Conservation (phyloP, 2,113 vertebrate genomes). For the Sakesphorus luctuosus region DNA sequence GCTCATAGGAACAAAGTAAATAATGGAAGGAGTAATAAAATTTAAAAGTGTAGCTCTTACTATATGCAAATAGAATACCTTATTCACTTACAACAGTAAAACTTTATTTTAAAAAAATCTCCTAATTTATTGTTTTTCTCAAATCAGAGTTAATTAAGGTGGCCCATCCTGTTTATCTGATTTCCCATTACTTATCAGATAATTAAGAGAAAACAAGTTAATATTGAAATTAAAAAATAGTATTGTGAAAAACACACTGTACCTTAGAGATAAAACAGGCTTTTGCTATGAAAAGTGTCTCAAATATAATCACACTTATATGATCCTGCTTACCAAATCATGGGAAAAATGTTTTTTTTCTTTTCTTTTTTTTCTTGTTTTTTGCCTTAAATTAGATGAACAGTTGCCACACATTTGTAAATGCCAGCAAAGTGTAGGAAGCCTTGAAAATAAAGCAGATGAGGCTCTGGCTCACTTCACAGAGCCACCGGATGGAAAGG, state of each 20-base stretch:
- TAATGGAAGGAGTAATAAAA: not conserved
- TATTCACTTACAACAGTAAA: not conserved
- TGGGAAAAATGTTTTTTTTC: not conserved
- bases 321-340: not conserved
- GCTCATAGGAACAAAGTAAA: not conserved
- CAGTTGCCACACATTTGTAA: slow-evolving; percentile 53
- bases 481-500: not conserved
- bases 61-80: not conserved
- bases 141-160: not conserved
- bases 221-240: not conserved
- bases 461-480: slow-evolving; percentile 4
- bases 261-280: not conserved
- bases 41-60: not conserved
- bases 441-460: slow-evolving; percentile 52
- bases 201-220: not conserved
- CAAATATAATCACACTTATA: not conserved
- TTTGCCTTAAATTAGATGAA: slow-evolving; percentile 58
- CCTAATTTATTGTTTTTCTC: not conserved
- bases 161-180: not conserved
- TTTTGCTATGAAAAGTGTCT: not conserved
- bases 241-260: not conserved
- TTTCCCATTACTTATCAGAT: not conserved
- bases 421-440: slow-evolving; percentile 58
- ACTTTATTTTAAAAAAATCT: not conserved
- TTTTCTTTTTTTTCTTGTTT: not conserved